Conservation (phyloP, 1,140 invertebrate genomes). For the Heterodera schachtii region DNA sequence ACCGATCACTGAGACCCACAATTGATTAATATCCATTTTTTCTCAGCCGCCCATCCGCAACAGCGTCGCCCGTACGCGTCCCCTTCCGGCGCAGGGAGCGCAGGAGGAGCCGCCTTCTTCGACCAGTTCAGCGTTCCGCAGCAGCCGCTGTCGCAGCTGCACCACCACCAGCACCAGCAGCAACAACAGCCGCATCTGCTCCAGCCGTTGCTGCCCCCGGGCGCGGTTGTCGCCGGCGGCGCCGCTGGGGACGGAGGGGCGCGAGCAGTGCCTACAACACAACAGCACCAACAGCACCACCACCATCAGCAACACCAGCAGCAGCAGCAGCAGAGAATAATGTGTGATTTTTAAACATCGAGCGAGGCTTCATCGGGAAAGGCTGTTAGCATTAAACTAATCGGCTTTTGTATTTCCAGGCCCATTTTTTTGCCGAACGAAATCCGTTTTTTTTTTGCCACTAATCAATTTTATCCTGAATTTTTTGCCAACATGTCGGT, state of each 20-base stretch:
- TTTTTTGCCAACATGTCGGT: too few species aligned
- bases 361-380: too few species aligned
- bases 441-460: too few species aligned
- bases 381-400: too few species aligned
- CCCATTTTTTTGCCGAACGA: too few species aligned
- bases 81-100: neutral
- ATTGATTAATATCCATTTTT: too few species aligned
- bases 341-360: neutral
- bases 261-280: neutral
- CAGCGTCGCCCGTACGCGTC: constrained; percentile 9
- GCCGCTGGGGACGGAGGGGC: neutral
- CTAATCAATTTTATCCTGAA: too few species aligned
- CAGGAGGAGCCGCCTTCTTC: neutral
- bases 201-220: neutral
- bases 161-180: neutral
- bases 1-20: too few species aligned
- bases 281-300: neutral
- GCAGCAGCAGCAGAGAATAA: neutral
- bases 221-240: neutral
- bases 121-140: constrained; percentile 9
- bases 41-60: constrained; percentile 8
- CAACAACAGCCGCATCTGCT: neutral
- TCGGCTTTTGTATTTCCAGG: too few species aligned
- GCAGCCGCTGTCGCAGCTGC: neutral
- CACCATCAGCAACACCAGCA: neutral